Percentiles rank a stretch among this genome's conserved stretches.
Evolutionary conservation across 1,140 invertebrate species (phyloP).

Genomic region (Elymnias hypermnestra): DNA sequence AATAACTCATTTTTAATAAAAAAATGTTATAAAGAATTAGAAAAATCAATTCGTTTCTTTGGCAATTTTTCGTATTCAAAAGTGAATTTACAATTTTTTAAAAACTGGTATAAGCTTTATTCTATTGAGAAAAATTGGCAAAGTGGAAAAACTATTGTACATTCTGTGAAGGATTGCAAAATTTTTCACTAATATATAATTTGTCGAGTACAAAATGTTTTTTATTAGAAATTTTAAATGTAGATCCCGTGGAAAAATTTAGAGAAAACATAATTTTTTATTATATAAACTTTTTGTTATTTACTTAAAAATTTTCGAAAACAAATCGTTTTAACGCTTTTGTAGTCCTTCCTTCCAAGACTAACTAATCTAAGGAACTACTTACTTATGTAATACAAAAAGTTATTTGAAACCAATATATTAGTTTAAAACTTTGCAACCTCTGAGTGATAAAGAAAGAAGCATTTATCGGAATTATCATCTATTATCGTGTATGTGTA

Average conservation of each 20-base stretch:
- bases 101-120: constrained; percentile 58
- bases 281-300: no score
- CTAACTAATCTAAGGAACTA: no score
- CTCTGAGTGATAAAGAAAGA: constrained; percentile 55
- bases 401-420: no score
- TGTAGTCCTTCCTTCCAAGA: no score
- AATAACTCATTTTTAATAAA: constrained; percentile 14
- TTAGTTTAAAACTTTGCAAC: constrained; percentile 20
- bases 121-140: constrained; percentile 66
- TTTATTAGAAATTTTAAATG: no score
- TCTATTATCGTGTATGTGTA: constrained; percentile 47
- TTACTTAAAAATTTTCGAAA: no score
- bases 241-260: no score
- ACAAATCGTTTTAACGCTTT: no score
- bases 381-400: no score
- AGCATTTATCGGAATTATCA: constrained; percentile 61
- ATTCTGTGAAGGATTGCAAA: constrained; percentile 15
- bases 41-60: constrained; percentile 66
- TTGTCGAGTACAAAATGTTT: no score
- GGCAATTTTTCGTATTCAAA: constrained; percentile 71
- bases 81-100: constrained; percentile 71
- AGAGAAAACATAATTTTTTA: no score
- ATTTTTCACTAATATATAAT: background rate
- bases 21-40: constrained; percentile 20
- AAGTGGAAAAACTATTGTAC: constrained; percentile 58